phyloP scores from a whole-genome alignment of 2,888 invertebrate species.

The Bembecia ichneumoniformis region DNA sequence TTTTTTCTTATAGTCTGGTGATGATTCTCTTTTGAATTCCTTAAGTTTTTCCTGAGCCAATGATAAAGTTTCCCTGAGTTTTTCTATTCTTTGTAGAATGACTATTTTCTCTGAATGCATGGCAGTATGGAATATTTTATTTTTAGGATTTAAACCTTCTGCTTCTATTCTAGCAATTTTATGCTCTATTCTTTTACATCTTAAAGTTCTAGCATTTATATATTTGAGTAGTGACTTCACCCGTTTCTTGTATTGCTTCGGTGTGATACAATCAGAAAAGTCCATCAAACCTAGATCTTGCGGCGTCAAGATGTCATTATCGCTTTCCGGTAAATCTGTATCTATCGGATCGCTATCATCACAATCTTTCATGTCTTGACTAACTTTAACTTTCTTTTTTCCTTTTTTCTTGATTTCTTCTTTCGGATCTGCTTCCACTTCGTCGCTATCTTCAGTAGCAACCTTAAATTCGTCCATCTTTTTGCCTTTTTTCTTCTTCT shows the following conservation, averaged over 20 bases:
- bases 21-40: conserved; percentile 18
- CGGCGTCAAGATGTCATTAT: conserved; percentile 32
- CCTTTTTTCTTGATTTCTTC: conserved; percentile 2
- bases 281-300: conserved; percentile 42
- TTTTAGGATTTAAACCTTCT: conserved; percentile 34
- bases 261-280: conserved; percentile 35
- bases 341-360: conserved; percentile 54
- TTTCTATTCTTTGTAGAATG: conserved; percentile 30
- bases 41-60: conserved; percentile 29
- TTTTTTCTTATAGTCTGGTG: conserved; percentile 16
- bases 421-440: conserved; percentile 8
- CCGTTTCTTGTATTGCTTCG: conserved; percentile 39
- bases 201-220: conserved; percentile 29
- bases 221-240: conserved; percentile 33
- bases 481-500: conserved; percentile 12
- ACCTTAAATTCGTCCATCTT: conserved; percentile 5
- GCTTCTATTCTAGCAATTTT: conserved; percentile 47
- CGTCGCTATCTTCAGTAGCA: conserved; percentile 8
- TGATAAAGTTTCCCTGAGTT: conserved; percentile 30
- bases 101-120: conserved; percentile 45
- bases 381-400: conserved; percentile 7
- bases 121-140: conserved; percentile 47
- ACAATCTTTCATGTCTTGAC: conserved; percentile 11
- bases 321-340: conserved; percentile 35
- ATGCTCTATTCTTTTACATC: conserved; percentile 28